Percentiles rank a stretch among this genome's conserved stretches.
phyloP scores from a whole-genome alignment of 2,888 invertebrate genomes.

The Chrysina gloriosa region DNA sequence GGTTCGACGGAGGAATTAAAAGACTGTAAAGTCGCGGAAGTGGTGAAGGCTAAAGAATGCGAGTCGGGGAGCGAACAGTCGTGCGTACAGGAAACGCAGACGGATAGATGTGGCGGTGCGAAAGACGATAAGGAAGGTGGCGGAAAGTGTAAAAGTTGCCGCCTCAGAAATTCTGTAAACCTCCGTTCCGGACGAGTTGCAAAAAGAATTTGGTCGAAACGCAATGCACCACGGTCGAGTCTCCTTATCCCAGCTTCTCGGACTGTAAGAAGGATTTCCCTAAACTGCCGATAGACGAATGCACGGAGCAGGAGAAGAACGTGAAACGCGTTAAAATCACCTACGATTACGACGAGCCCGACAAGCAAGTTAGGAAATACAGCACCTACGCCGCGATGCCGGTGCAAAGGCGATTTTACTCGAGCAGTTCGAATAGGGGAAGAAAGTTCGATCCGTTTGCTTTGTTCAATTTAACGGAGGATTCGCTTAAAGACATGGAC shows the following conservation, averaged over 20 bases:
- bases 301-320: constrained; percentile 34
- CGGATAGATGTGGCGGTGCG: background rate
- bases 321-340: constrained; percentile 5
- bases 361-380: constrained; percentile 1
- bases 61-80: background rate
- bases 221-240: constrained; percentile 40
- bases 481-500: constrained; percentile 31
- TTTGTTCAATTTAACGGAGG: constrained; percentile 18
- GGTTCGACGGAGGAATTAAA: background rate
- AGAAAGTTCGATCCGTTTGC: constrained; percentile 15
- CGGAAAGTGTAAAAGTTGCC: constrained; percentile 17
- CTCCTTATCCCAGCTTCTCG: constrained; percentile 48
- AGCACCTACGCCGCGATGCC: constrained; percentile 12
- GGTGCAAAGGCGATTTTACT: constrained; percentile 16
- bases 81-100: background rate
- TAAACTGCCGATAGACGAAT: constrained; percentile 42
- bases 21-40: background rate
- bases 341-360: constrained; percentile 5
- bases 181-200: constrained; percentile 38
- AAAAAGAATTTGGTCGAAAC: background rate
- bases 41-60: background rate
- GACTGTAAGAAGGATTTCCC: constrained; percentile 47
- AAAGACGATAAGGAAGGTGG: background rate
- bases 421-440: constrained; percentile 6
- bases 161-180: constrained; percentile 38